phyloP scores from a whole-genome alignment of 2,113 vertebrate genomes.

The Ptilorrhoa leucosticta region DNA sequence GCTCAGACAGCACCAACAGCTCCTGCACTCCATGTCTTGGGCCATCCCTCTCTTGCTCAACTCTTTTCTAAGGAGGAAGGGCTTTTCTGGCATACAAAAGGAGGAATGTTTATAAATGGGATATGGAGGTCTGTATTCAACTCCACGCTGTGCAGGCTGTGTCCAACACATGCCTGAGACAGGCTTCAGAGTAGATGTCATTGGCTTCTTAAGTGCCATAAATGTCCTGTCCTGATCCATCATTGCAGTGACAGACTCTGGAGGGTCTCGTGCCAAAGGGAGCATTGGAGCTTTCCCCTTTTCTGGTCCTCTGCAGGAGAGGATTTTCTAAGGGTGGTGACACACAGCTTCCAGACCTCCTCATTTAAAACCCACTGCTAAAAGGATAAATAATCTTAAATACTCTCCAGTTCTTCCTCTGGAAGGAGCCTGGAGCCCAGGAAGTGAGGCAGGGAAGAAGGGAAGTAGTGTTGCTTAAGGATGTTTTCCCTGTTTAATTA shows the following conservation, averaged over 20 bases:
- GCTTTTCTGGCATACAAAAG: not conserved
- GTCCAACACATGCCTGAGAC: not conserved
- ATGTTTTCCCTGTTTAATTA: not conserved
- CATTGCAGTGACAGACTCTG: not conserved
- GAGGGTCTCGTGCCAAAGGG: not conserved
- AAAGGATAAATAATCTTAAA: not conserved
- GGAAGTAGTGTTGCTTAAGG: accelerated
- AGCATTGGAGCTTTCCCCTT: not conserved
- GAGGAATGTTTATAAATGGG: not conserved
- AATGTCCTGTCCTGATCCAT: not conserved
- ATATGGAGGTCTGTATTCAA: not conserved
- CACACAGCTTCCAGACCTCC: not conserved
- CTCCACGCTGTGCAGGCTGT: accelerated
- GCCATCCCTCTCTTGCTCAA: not conserved
- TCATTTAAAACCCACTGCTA: not conserved
- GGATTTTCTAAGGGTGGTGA: not conserved
- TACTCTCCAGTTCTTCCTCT: not conserved
- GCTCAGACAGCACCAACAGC: not conserved
- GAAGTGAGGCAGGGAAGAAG: not conserved
- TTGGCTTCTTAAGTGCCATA: not conserved
- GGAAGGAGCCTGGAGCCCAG: not conserved
- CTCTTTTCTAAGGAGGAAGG: not conserved
- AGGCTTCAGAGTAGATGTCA: not conserved
- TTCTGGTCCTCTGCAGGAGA: not conserved
- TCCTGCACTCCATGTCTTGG: not conserved